Base-by-base conservation (phyloP, 2,888 invertebrate genomes). In the Eupithecia dodoneata region DNA sequence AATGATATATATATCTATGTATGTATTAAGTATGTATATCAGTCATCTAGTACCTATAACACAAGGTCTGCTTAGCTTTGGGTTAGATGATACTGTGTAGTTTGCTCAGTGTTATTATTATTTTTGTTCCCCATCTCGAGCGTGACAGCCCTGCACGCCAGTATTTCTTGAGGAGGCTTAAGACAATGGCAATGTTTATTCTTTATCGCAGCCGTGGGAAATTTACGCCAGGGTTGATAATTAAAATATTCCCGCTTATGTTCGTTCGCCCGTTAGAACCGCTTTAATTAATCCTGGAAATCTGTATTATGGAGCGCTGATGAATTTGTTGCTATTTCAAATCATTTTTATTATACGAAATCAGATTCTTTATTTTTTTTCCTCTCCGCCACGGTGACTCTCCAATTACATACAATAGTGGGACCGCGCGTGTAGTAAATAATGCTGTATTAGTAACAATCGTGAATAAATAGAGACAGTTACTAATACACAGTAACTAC, bases 141-240 rank as follows among this genome's bases (percentile, higher is more conserved):
- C 7, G 72, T 85, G 88, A 4, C 91, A 94, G 72, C 94, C 94
- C 94, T 94, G 80, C 4, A 10, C 70, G 79, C 82, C 87, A 87
- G 90, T 93, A 92, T 92, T 90, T 94, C 94, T 94, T 92, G 89
- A 89, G 85, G 88, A 88, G 90, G 90, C 87, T 91, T 91, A 93
- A 94, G 93, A 93, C 93, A 92, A 91, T 89, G 91, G 88, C 89
- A 85, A 91, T 93, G 94, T 94, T 94, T 95, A 94, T 95, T 95
- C 95, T 95, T 95, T 95, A 95, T 95, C 93, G 92, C 88, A 94
- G 94, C 91, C 94, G 94, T 95, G 95, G 95, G 95, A 94, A 95
- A 95, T 94, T 94, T 93, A 94, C 93, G 91, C 89, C 86, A 82
- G 87, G 88, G 87, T 83, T 84, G 91, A 91, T 94, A 95, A 95